Evolutionary conservation across 2,888 invertebrate species (phyloP), one percentile per base, ranked within the genome.

Genomic region (Cartodere bifasciata): DNA sequence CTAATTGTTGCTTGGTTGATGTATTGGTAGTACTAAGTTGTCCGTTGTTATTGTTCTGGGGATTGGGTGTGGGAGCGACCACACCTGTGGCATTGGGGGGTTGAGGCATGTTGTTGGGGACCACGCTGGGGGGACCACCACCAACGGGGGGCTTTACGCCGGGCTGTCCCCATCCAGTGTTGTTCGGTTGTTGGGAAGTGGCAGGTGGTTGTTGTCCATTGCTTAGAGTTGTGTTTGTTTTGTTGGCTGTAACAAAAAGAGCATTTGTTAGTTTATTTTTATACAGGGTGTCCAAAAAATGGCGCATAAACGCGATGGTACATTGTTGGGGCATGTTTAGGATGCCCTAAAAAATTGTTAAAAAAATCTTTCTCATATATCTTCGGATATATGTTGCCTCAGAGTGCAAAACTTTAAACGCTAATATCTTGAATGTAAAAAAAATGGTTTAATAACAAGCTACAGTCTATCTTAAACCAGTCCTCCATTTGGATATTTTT

Each of bases 1-100:
- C 87, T 44, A 88, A 72, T 57, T 81, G 79, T 52, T 77, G 72
- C 62, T 85, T 84, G 34, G 85, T 82, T 37, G 80, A 74, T 47
- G 72, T 75, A 39, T 72, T 70, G 26, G 69, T 57, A 45, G 65
- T 69, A 7, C 31, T 25, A 1, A 56, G 29, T 62, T 22, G 4
- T 53, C 63, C 65, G 47, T 62, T 66, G 20, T 38, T 44, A 36
- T 42, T 47, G 33, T 43, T 43, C 26, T 38, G 43, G 7, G 40
- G 21, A 21, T 32, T 38, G 15, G 38, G 16, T 9, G 38, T 23
- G 28, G 37, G 27, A 28, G 40, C 28, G 21, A 16, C 34, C 20
- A 22, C 33, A 29, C 31, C 30, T 34, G 40, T 31, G 5, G 38
- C 26, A 12, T 36, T 36, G 4, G 40, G 23, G n/a, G 46, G 32